Evolutionary conservation across 2,888 invertebrate species (phyloP).

Genomic region (Euphydryas editha): DNA sequence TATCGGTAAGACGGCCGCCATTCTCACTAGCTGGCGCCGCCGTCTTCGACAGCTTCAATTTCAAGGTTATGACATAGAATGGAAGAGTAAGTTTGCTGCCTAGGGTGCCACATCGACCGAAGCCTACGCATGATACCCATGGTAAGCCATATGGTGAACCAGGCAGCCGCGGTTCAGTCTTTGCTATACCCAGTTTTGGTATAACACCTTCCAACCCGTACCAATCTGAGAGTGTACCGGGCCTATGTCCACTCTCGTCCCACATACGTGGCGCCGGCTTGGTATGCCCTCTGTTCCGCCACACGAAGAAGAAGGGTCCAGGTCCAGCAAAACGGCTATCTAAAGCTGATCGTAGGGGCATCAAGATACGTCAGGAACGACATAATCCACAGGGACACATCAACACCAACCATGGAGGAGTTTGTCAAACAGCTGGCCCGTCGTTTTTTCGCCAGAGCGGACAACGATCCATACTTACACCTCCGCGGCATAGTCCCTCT

Average conservation of each 20-base stretch:
- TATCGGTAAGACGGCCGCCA: constrained; percentile 4
- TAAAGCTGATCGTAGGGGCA: not conserved
- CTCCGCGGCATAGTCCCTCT: constrained; percentile 14
- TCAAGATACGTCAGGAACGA: not conserved
- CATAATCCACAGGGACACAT: too few species aligned
- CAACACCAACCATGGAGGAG: too few species aligned
- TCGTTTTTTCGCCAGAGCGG: constrained; percentile 6
- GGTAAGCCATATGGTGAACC: too few species aligned
- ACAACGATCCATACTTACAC: constrained; percentile 1
- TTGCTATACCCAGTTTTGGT: constrained; percentile 36
- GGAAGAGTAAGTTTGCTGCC: too few species aligned
- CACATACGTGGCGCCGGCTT: constrained; percentile 30
- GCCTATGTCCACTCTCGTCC: constrained; percentile 18
- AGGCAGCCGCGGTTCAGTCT: too few species aligned
- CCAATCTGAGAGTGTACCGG: constrained; percentile 36
- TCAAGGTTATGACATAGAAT: too few species aligned
- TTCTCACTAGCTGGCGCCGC: not conserved
- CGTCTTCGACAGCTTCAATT: too few species aligned
- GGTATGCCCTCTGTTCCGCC: too few species aligned
- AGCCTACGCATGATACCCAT: too few species aligned
- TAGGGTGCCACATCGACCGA: too few species aligned
- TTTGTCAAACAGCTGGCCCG: constrained; percentile 11
- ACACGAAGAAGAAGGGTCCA: too few species aligned
- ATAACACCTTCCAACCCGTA: constrained; percentile 37
- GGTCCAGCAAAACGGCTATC: not conserved